A percentile compares a stretch with the other conserved stretches of the same genome.
Conservation (phyloP, 2,888 invertebrate species). For the Phytoseiulus persimilis region DNA sequence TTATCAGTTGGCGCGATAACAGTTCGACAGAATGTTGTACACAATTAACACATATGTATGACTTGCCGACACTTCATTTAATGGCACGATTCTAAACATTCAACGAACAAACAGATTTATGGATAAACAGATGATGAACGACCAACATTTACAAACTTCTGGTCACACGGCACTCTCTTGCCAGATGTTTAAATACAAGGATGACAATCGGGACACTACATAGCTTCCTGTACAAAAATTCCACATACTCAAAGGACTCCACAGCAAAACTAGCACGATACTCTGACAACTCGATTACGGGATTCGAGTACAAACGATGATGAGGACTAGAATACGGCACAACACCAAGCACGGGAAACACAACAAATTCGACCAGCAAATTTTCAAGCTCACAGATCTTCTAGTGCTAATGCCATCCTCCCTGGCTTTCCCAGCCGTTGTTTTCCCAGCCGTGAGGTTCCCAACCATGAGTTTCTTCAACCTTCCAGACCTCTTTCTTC, state of each 20-base stretch:
- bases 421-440: neutral
- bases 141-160: neutral
- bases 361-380: neutral
- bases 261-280: neutral
- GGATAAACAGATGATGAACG: neutral
- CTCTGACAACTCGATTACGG: neutral
- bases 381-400: neutral
- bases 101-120: neutral
- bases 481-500: constrained; percentile 25
- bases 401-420: neutral
- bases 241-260: neutral
- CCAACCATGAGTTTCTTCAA: constrained; percentile 15
- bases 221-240: neutral
- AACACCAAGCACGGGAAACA: neutral
- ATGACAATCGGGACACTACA: neutral
- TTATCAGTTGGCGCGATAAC: neutral
- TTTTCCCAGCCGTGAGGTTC: constrained; percentile 9
- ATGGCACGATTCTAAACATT: neutral
- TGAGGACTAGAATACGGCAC: neutral
- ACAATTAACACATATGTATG: neutral
- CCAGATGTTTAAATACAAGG: neutral
- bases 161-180: neutral
- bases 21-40: neutral
- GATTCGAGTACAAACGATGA: neutral
- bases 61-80: neutral